phyloP scores from a whole-genome alignment of 2,797 vertebrate species.

The Etheostoma perlongum region DNA sequence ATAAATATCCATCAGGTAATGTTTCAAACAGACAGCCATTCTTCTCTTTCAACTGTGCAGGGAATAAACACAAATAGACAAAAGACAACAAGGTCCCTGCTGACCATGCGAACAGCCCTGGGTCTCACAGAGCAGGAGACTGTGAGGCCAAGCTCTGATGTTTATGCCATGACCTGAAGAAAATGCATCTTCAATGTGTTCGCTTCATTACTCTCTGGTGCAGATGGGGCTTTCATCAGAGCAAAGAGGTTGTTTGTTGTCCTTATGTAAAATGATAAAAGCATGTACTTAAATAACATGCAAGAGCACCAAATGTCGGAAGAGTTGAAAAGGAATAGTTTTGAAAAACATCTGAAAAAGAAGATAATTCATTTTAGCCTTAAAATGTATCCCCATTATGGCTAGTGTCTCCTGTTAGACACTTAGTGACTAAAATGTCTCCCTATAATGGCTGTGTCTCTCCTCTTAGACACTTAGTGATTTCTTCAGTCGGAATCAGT shows the following conservation, averaged over 20 bases:
- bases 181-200: conserved; percentile 63
- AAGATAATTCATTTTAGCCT: neutral
- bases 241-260: conserved; percentile 56
- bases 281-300: conserved; percentile 41
- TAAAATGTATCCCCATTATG: neutral
- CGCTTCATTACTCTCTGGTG: conserved; percentile 58
- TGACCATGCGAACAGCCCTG: conserved; percentile 56
- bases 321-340: neutral
- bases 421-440: no score
- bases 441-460: no score
- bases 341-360: conserved; percentile 7
- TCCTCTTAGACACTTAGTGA: no score
- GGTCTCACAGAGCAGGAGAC: conserved; percentile 58
- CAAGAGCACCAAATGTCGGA: conserved; percentile 55
- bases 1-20: conserved; percentile 85
- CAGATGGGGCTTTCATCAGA: conserved; percentile 68
- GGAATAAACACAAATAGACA: conserved; percentile 80
- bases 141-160: conserved; percentile 43
- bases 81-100: conserved; percentile 79
- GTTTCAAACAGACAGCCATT: conserved; percentile 78
- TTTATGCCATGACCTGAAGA: conserved; percentile 60
- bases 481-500: neutral
- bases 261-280: conserved; percentile 53
- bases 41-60: conserved; percentile 77
- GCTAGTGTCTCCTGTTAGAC: neutral